Conservation (phyloP, 2,888 invertebrate genomes). For the Thera obeliscata region DNA sequence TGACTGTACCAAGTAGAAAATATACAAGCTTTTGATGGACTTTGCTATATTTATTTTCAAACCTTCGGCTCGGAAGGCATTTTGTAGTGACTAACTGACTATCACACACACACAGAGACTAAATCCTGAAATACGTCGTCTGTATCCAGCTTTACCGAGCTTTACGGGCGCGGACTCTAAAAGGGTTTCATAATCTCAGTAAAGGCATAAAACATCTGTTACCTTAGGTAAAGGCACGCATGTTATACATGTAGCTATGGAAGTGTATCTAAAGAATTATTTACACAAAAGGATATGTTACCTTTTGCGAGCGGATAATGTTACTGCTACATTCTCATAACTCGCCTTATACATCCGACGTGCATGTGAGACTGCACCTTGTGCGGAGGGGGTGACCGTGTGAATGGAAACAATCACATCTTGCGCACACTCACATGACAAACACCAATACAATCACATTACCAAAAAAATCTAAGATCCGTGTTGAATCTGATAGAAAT, state of each 20-base stretch:
- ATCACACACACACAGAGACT: no score
- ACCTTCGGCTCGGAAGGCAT: no score
- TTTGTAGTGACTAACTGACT: no score
- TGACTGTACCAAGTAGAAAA: no score
- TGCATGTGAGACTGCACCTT: background rate
- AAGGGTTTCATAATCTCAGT: slow-evolving; percentile 8
- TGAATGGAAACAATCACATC: slow-evolving; percentile 28
- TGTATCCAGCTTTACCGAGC: no score
- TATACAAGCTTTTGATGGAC: no score
- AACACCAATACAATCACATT: slow-evolving; percentile 23
- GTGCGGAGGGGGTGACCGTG: slow-evolving; percentile 6
- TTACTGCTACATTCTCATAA: slow-evolving; percentile 28
- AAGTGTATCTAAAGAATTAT: slow-evolving; percentile 10
- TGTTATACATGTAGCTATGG: background rate
- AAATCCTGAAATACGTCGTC: no score
- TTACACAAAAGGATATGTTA: slow-evolving; percentile 23
- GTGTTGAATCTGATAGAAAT: slow-evolving; percentile 20
- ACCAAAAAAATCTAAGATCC: slow-evolving; percentile 21
- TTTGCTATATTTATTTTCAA: no score
- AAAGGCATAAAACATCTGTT: slow-evolving; percentile 10
- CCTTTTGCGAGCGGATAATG: slow-evolving; percentile 25
- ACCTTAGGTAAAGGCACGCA: background rate
- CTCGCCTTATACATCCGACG: slow-evolving; percentile 12
- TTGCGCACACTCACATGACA: slow-evolving; percentile 17
- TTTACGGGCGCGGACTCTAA: background rate